Percentiles rank a stretch among this genome's conserved stretches.
These are phyloP conservation scores for Deilephila porcellus DNA, from an alignment of 2,888 invertebrate genomes.

Conservation along the genomic window DNA sequence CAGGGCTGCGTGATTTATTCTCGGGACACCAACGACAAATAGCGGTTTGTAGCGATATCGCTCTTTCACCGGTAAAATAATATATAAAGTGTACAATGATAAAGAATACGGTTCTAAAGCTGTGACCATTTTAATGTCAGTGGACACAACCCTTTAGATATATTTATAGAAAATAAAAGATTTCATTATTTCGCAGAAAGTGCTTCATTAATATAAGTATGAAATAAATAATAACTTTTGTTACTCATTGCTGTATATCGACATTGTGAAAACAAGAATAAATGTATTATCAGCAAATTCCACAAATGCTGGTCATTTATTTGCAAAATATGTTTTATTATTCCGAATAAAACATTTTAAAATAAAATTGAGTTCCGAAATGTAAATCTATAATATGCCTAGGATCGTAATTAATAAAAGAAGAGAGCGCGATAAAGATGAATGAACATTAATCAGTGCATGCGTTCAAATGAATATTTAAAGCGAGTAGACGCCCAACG, in stretches of 20 bases:
- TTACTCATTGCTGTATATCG: too few relatives aligned
- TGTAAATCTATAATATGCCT: neutral
- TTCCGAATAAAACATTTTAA: too few relatives aligned
- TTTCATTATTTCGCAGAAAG: neutral
- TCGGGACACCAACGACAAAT: conserved; percentile 76
- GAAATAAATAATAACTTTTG: too few relatives aligned
- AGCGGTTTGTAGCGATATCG: conserved; percentile 80
- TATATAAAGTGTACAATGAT: conserved; percentile 63
- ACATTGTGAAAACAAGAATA: too few relatives aligned
- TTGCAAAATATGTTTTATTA: too few relatives aligned
- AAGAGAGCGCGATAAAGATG: neutral
- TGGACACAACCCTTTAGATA: neutral
- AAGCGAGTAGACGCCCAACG: neutral
- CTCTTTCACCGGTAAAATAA: conserved; percentile 74
- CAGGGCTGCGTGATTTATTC: conserved; percentile 78
- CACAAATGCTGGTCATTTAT: too few relatives aligned
- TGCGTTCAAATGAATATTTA: conserved; percentile 4
- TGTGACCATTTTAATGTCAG: neutral
- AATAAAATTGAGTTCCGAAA: too few relatives aligned
- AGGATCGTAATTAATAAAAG: neutral
- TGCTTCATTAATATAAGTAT: neutral
- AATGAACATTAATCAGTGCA: neutral
- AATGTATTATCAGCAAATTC: too few relatives aligned
- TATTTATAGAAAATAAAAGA: neutral
- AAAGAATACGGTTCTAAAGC: conserved; percentile 47